These are phyloP conservation scores for Pantherophis alleghaniensis DNA, from an alignment of 2,797 vertebrate species.

Conservation along the genomic window DNA sequence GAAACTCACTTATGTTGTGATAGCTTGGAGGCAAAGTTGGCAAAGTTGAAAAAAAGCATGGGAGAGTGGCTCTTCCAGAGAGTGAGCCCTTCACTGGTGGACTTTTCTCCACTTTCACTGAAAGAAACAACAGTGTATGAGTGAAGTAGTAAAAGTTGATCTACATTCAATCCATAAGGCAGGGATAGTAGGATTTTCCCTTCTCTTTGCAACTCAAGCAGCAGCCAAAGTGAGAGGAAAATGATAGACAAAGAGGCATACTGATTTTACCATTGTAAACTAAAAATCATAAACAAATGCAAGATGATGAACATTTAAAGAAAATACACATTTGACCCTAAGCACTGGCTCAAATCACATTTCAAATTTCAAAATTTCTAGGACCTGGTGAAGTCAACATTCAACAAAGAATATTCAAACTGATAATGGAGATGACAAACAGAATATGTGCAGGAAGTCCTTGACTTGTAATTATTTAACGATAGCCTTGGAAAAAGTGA, in stretches of 20 bases:
- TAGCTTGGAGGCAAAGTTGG: slow-evolving; percentile 82
- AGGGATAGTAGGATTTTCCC: background rate
- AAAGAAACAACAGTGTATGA: background rate
- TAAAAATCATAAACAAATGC: background rate
- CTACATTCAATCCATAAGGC: background rate
- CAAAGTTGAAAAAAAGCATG: slow-evolving; percentile 88
- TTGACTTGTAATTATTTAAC: background rate
- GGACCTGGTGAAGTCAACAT: background rate
- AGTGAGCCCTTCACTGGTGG: slow-evolving; percentile 82
- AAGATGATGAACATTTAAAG: background rate
- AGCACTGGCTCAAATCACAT: background rate
- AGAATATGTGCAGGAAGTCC: background rate
- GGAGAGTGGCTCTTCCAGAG: slow-evolving; percentile 87
- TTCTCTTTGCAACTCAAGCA: background rate
- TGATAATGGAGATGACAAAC: background rate
- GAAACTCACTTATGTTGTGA: slow-evolving; percentile 76
- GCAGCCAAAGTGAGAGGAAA: background rate
- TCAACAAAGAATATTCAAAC: background rate
- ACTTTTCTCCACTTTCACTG: slow-evolving; percentile 69
- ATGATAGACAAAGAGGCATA: background rate
- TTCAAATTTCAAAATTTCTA: background rate
- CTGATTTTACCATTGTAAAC: background rate
- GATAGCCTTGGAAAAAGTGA: background rate
- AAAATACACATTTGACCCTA: background rate
- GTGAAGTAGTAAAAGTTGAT: background rate